Evolutionary conservation across 2,113 vertebrate genomes (phyloP), one percentile per base, ranked within the genome.

Genomic region (Podarcis cretensis): DNA sequence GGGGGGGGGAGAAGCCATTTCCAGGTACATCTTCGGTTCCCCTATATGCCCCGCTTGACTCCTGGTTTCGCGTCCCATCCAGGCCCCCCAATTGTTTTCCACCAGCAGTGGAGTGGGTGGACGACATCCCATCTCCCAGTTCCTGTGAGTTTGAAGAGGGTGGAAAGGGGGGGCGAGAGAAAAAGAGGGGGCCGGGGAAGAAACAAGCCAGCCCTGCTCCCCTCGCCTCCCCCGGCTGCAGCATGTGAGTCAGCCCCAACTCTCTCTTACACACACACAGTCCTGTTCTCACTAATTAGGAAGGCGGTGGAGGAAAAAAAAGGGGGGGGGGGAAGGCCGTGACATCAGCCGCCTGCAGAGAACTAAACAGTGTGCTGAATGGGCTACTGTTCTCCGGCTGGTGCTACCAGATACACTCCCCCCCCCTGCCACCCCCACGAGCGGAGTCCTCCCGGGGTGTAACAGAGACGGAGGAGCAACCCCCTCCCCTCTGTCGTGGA

Each of bases 231-330:
- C 23, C 82, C 6, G 12, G 75, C n/a, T 71, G 48, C 80, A 77
- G 65, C 65, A 16, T 59, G 32, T 4, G 66, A 80, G 76, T 43
- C 83, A 37, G 32, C 68, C 80, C 89, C 90, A 30, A 7, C 35
- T 12, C 76, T 83, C 91, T 89, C 71, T 87, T 87, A 74, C 92
- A 95, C 95, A 96, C 95, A 95, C 27, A 84, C 90, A 73, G 91
- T 94, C 94, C 94, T 96, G 94, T 96, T 96, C 95, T 91, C 83
- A 35, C 91, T 93, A 92, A 90, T 91, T 93, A 93, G 89, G 89
- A 91, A 21, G 35, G 90, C 89, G 69, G 77, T 21, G 87, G 87
- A 92, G 93, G 95, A 54, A 82, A 63, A 63, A 13, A n/a, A n/a
- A n/a, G n/a, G n/a, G 25, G 21, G 40, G 65, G 87, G 27, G 40